Evolutionary conservation across 1,140 invertebrate species (phyloP).

Genomic region (Camponotus pennsylvanicus): DNA sequence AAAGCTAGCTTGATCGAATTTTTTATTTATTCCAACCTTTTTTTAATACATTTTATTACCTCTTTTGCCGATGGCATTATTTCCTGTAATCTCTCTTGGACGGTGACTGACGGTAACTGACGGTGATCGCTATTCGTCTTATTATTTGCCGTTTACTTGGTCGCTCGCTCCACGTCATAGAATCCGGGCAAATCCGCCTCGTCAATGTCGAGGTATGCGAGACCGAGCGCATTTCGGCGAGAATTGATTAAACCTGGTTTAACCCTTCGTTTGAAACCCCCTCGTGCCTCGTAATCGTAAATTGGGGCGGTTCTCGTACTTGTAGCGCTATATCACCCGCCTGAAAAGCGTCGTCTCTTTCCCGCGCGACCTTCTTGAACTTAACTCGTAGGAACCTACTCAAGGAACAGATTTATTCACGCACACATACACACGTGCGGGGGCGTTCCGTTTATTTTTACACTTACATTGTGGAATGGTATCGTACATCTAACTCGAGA

Average conservation of each 20-base stretch:
- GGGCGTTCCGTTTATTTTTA: conserved; percentile 29
- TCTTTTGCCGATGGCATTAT: not conserved
- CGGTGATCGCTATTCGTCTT: not conserved
- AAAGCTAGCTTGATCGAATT: not conserved
- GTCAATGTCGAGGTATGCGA: conserved; percentile 50
- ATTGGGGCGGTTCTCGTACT: conserved; percentile 62
- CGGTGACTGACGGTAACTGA: too few species aligned
- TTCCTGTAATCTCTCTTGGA: not conserved
- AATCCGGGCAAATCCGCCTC: conserved; percentile 33
- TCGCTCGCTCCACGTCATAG: not conserved
- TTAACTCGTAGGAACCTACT: not conserved
- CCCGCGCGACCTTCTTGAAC: conserved; percentile 49
- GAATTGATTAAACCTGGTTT: conserved; percentile 77
- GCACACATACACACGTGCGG: not conserved
- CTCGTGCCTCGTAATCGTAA: conserved; percentile 75
- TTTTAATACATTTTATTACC: not conserved
- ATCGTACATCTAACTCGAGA: not conserved
- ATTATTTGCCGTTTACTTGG: not conserved
- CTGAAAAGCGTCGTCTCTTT: conserved; percentile 49
- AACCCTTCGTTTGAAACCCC: conserved; percentile 71
- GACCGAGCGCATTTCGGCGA: conserved; percentile 62
- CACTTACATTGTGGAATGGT: not conserved
- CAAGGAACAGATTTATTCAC: conserved; percentile 24
- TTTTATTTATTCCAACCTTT: not conserved
- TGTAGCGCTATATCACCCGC: conserved; percentile 40